Base-by-base conservation (phyloP, 2,888 invertebrate genomes). In the Entomobrya proxima region DNA sequence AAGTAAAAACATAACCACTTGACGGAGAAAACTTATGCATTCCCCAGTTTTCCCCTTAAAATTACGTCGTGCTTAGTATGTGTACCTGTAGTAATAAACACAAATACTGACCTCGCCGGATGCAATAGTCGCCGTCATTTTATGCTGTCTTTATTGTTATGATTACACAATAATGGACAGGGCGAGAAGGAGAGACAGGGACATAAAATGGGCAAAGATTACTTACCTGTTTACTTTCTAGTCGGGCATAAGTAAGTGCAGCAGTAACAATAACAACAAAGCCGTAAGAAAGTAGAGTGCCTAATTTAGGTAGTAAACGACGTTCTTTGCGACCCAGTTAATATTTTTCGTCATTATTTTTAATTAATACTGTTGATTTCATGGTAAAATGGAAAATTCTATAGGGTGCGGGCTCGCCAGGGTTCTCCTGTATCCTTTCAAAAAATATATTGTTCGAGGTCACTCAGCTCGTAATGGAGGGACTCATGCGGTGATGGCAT, bases 341-440 rank as follows among this genome's bases (percentile, higher is more conserved):
- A 83, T 83, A 69, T 55, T 37, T 76, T 32, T 15, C 67, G 67
- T 67, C 82, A 76, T 83, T 83, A 76, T 75, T 75, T 83, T 75
- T 83, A 61, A 76, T 82, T 82, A 67, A 75, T 82, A 82, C 76
- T 40, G 67, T 67, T 47, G 64, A 75, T 83, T 83, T 83, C 76
- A 76, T 83, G 75, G 35, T 52, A 83, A 83, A 67, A 67, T 40
- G 18, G 18, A 67, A 67, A 40, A 40, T 67, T 67, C 37, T 40
- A 40, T 7, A 67, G 37, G 5, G 50, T 76, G 67, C 76, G 27
- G 13, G 58, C 58, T 30, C 61, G 64, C 58, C 61, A 21, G 50
- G 50, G 50, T 50, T 50, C 50, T 47, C 5, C 9, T 52, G 11
- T 52, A 27, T 52, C 18, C 64, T 11, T 69, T 77, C 24, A 30